Conservation (phyloP, 2,113 vertebrate species). For the Turnix velox region DNA sequence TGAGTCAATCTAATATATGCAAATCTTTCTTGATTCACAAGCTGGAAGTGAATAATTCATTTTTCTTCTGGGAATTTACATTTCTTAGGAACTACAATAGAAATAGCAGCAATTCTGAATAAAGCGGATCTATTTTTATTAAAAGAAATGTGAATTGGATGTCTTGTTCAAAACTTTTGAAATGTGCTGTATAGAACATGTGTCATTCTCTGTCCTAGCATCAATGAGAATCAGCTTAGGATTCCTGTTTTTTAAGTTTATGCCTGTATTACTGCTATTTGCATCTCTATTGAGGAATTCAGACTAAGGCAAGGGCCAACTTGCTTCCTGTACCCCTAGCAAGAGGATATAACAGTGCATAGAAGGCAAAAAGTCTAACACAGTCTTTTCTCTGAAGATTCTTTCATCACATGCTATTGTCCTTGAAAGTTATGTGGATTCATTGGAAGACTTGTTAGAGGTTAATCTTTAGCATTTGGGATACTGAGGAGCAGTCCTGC, state of each 20-base stretch:
- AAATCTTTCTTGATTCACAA: neutral
- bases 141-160: constrained; percentile 3
- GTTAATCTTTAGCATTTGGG: neutral
- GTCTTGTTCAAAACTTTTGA: neutral
- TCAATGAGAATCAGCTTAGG: neutral
- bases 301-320: neutral
- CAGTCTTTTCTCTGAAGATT: neutral
- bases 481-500: neutral
- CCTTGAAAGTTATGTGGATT: neutral
- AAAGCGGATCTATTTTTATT: constrained; percentile 18
- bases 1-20: neutral
- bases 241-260: neutral
- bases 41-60: neutral
- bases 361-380: neutral
- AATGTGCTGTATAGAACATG: neutral
- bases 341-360: neutral
- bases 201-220: neutral
- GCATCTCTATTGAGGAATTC: neutral
- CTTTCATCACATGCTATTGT: neutral
- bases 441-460: neutral
- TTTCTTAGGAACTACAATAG: neutral
- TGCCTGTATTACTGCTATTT: neutral
- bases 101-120: neutral
- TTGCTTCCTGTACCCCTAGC: neutral
- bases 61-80: constrained; percentile 24